Base-by-base conservation (phyloP, 1,140 invertebrate species). In the Zophobas atratus region DNA sequence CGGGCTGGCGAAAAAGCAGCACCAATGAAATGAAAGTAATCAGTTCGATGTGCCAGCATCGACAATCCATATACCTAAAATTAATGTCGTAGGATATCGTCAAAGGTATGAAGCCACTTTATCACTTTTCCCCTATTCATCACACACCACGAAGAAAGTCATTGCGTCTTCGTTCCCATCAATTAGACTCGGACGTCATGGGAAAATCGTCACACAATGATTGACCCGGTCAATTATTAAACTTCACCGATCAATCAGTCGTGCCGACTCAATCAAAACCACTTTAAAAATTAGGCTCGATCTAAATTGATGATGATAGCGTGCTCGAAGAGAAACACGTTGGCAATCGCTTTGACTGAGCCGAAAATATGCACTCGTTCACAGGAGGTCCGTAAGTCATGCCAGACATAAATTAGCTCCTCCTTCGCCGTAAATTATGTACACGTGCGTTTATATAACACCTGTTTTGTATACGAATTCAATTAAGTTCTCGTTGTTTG, bases 181-280 rank as follows among this genome's bases (percentile, higher is more conserved):
- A 67, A 67, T 67, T 43, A 43, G n/a, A n/a, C 39, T 32, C 33
- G 60, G 39, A 67, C 60, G 60, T 67, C 60, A 67, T 67, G 60
- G 60, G 60, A 67, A 67, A 43, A 67, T 67, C 60, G 60, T 67
- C 60, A 67, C 60, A 67, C 60, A 67, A 67, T 43, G 43, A 67
- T 67, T 67, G 60, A 67, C 60, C 60, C 3, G 60, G 60, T 67
- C 60, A 67, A 67, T 67, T 43, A 43, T 67, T 43, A 43, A 67
- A 67, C 60, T 67, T 20, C 60, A 67, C 60, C 60, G 35, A 46
- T 67, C 60, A 33, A 43, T 67, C 46, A 43, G 60, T 67, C 60
- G 60, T 67, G 60, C 60, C 60, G 60, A 67, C 60, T 67, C 39
- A 67, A 67, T 67, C 60, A 43, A 43, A 67, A 43, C 60, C 60